Evolutionary conservation across 2,113 vertebrate species (phyloP).

Genomic region (Merops nubicus): DNA sequence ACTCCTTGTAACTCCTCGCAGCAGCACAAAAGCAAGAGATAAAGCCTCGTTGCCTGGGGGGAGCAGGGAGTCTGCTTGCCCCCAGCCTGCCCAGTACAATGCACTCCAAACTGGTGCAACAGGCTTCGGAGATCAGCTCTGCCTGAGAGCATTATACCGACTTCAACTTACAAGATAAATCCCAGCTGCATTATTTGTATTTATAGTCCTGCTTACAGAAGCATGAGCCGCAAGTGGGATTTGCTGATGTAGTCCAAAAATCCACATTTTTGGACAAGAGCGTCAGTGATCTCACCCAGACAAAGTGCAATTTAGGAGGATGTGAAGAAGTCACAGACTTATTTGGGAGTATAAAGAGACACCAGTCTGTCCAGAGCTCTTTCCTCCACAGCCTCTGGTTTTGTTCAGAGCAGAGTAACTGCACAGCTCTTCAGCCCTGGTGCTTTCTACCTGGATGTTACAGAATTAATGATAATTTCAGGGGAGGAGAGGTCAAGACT

Average conservation of each 20-base stretch:
- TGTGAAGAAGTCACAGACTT: conserved; percentile 11
- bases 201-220: conserved; percentile 68
- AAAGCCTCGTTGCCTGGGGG: neutral
- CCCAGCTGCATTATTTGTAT: conserved; percentile 64
- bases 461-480: neutral
- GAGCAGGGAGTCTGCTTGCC: neutral
- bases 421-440: neutral
- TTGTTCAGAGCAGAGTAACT: neutral
- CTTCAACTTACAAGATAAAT: conserved; percentile 52
- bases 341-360: neutral
- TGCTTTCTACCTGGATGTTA: neutral
- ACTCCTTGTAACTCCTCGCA: neutral
- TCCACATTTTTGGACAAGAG: conserved; percentile 59
- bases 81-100: neutral
- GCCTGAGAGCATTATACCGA: conserved; percentile 21
- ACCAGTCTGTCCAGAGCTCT: neutral
- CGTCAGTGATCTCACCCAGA: conserved; percentile 25
- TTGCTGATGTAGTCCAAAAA: conserved; percentile 63
- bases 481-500: neutral
- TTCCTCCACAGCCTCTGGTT: neutral
- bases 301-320: neutral
- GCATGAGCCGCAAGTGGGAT: conserved; percentile 46
- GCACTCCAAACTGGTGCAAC: neutral
- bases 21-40: neutral
- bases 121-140: conserved; percentile 17